Percentiles rank a stretch among this genome's conserved stretches.
Conservation (phyloP, 2,888 invertebrate species). For the Ophion costatus region DNA sequence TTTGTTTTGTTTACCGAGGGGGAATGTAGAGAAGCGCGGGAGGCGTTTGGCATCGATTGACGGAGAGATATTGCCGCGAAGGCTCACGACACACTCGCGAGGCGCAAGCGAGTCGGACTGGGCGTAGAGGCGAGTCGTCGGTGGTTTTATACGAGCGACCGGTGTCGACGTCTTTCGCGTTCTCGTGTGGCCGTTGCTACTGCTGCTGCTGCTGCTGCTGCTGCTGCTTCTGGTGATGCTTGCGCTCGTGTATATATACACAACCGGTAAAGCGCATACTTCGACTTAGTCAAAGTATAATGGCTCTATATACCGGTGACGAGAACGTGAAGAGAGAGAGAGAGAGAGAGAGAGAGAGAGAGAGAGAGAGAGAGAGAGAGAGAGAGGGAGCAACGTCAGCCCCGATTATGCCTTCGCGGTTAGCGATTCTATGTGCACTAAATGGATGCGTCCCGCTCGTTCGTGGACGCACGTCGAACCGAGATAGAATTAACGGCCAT, state of each 20-base stretch:
- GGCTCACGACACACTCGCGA: conserved; percentile 75
- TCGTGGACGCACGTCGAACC: neutral
- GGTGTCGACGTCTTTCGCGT: conserved; percentile 72
- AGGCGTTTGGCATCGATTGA: conserved; percentile 61
- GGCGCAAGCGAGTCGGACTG: conserved; percentile 79
- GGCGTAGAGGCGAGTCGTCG: conserved; percentile 77
- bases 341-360: no score
- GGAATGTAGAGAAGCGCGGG: conserved; percentile 49
- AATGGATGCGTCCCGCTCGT: conserved; percentile 18
- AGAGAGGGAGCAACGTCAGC: conserved; percentile 5
- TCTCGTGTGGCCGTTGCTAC: conserved; percentile 54
- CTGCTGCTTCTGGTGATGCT: conserved; percentile 41
- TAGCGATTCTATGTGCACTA: conserved; percentile 18
- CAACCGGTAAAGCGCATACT: conserved; percentile 20
- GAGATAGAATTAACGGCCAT: neutral
- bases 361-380: no score
- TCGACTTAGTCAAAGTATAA: conserved; percentile 30
- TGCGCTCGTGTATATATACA: conserved; percentile 23
- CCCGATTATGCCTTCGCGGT: conserved; percentile 21
- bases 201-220: conserved; percentile 41
- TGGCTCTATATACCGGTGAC: conserved; percentile 39
- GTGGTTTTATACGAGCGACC: conserved; percentile 80
- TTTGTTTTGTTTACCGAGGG: conserved; percentile 22
- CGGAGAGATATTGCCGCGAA: conserved; percentile 51
- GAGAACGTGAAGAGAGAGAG: conserved; percentile 20